Evolutionary conservation across 2,888 invertebrate genomes (phyloP), one percentile per base, ranked within the genome.

Genomic region (Pyrocoelia pectoralis): DNA sequence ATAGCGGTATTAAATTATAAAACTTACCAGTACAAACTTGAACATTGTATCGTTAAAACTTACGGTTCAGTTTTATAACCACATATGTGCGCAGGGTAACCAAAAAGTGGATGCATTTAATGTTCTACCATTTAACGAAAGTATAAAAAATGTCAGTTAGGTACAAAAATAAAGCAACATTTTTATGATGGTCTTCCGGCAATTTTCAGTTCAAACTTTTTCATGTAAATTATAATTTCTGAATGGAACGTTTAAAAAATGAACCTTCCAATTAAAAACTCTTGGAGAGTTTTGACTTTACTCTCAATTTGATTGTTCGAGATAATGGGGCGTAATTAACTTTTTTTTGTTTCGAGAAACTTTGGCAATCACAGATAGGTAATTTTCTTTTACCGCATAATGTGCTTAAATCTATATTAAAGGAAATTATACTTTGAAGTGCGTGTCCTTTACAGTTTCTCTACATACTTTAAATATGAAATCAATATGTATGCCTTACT

Each of bases 251-350:
- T 51, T 62, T 56, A 52, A 57, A 62, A 57, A 56, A 48, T 41
- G 17, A 33, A 29, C 33, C 49, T 17, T 19, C 29, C 46, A 57
- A 62, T 62, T 62, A 62, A 62, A 62, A 57, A 62, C 15, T 62
- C 33, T 33, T 24, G 12, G 51, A 46, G 52, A 57, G 56, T 19
- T 40, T 53, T 12, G 29, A 29, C 43, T 43, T 28, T 40, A 43
- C 29, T 58, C 24, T 58, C 63, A 57, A 63, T 58, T 56, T 52
- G 57, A 57, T 50, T 50, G 14, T 57, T 50, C 49, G 15, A 57
- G 49, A 57, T 51, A 51, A 57, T 57, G 14, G 40, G 41, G 28
- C 13, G 40, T 51, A 57, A 57, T 50, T 57, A 51, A 19, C 8
- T 57, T 40, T 6, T 24, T 24, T 19, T 41, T 10, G 1, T 13